Evolutionary conservation across 2,888 invertebrate species (phyloP).

Genomic region (Dicyrtoma fusca): DNA sequence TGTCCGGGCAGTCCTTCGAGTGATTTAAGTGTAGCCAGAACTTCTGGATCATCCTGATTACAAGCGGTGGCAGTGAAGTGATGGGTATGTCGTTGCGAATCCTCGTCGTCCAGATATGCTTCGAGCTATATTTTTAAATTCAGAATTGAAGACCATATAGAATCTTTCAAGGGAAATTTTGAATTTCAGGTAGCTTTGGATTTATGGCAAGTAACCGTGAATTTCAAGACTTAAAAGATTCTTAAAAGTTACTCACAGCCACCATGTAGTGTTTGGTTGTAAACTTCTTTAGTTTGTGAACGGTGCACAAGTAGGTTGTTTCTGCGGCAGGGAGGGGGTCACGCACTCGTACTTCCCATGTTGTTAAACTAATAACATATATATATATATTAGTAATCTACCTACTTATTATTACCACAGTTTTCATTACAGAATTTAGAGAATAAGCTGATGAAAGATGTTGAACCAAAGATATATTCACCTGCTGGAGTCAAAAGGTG

Average conservation of each 20-base stretch:
- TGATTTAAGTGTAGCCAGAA: background rate
- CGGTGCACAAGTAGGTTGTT: constrained; percentile 37
- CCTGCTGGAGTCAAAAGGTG: constrained; percentile 11
- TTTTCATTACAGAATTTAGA: background rate
- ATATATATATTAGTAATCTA: background rate
- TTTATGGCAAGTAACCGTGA: too few species aligned
- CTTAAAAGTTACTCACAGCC: constrained; percentile 36
- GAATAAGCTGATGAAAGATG: background rate
- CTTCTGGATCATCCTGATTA: background rate
- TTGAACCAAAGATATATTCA: constrained; percentile 10
- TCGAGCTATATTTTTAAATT: constrained; percentile 27
- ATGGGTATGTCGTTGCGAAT: constrained; percentile 31
- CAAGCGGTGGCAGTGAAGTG: constrained; percentile 37
- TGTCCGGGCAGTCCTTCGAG: constrained; percentile 14
- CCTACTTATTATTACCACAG: too few species aligned
- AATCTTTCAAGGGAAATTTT: too few species aligned
- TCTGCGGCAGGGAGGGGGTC: constrained; percentile 6
- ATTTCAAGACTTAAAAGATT: too few species aligned
- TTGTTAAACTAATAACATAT: constrained; percentile 1
- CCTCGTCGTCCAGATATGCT: constrained; percentile 18
- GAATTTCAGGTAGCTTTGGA: too few species aligned
- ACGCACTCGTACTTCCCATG: constrained; percentile 28
- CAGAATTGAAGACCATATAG: background rate
- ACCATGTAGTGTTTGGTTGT: constrained; percentile 28
- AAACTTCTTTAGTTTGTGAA: constrained; percentile 31